Evolutionary conservation across 2,888 invertebrate species (phyloP), one percentile per base, ranked within the genome.

Genomic region (Geophilus truncorum): DNA sequence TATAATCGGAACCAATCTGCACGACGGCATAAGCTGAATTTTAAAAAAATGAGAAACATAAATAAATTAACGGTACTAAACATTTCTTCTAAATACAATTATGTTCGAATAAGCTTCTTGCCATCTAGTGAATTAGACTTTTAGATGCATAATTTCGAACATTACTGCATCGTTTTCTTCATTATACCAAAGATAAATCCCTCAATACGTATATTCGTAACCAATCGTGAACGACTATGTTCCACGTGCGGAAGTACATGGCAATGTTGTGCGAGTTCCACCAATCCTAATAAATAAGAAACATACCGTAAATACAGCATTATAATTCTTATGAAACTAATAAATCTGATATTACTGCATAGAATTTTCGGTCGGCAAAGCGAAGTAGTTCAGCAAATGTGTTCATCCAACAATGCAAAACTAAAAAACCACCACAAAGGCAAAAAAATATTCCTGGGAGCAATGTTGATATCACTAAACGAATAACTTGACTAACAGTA

Each of bases 141-240:
- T 7, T 10, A 23, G 18, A 21, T 62, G 10, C n/a, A n/a, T n/a
- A n/a, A n/a, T n/a, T n/a, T n/a, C n/a, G n/a, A n/a, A n/a, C 18
- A 6, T 40, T 40, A 40, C 2, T n/a, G 86, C 1, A 87, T 86
- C 0, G 90, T 81, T 23, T 78, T 87, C 89, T 82, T 89, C 87
- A 36, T 88, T 23, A 18, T 62, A 83, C 81, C 23, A 70, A 77
- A 77, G 84, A 83, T 81, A 87, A 82, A 84, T 95, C 96, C 84
- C 91, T 92, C 87, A 95, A 96, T 81, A 98, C 90, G 87, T 97
- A 96, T 4, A 92, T 92, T 84, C 95, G 94, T 0, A 98, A 89
- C 97, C 97, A 98, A 84, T 96, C 95, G 86, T 97, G 94, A 0
- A 98, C 96, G 0, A 97, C 92, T 18, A 94, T 91, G 87, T 98